Conservation (phyloP, 2,888 invertebrate genomes). For the Drosophila basisetae region DNA sequence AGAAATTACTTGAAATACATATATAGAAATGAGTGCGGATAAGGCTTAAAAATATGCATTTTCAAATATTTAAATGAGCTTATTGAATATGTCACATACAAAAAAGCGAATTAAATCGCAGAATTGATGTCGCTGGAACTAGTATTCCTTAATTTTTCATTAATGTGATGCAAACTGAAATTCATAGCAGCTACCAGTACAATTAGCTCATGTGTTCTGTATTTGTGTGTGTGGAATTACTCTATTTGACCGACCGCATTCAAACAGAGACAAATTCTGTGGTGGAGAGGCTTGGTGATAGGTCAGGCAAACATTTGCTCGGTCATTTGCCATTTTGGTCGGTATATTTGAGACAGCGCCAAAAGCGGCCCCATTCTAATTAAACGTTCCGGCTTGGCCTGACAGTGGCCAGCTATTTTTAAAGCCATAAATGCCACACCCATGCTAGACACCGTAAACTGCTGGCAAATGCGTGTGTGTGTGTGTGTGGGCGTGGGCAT, state of each 20-base stretch:
- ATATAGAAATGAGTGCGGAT: not conserved
- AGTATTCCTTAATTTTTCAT: slow-evolving; percentile 2
- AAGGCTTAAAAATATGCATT: not conserved
- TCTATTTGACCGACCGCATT: slow-evolving; percentile 28
- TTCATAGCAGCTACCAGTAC: not conserved
- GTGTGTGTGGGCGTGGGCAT: slow-evolving; percentile 14
- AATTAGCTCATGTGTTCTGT: slow-evolving; percentile 1
- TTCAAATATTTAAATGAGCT: not conserved
- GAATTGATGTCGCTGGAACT: not conserved
- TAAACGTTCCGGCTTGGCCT: slow-evolving; percentile 65
- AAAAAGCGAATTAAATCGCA: not conserved
- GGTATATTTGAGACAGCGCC: slow-evolving; percentile 36
- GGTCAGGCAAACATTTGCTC: slow-evolving; percentile 6
- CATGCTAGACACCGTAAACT: slow-evolving; percentile 43
- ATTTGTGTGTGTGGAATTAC: slow-evolving; percentile 2
- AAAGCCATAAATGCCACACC: slow-evolving; percentile 75
- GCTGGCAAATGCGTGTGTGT: slow-evolving; percentile 18
- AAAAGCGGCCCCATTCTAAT: slow-evolving; percentile 67
- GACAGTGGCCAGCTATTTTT: slow-evolving; percentile 55
- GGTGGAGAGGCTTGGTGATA: not conserved
- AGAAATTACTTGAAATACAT: not conserved
- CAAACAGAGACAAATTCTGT: slow-evolving; percentile 19
- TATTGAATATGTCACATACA: not conserved
- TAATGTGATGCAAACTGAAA: slow-evolving; percentile 11
- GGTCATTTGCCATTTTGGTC: slow-evolving; percentile 33